phyloP scores from a whole-genome alignment of 2,113 vertebrate species.

The Gobiocypris rarus region DNA sequence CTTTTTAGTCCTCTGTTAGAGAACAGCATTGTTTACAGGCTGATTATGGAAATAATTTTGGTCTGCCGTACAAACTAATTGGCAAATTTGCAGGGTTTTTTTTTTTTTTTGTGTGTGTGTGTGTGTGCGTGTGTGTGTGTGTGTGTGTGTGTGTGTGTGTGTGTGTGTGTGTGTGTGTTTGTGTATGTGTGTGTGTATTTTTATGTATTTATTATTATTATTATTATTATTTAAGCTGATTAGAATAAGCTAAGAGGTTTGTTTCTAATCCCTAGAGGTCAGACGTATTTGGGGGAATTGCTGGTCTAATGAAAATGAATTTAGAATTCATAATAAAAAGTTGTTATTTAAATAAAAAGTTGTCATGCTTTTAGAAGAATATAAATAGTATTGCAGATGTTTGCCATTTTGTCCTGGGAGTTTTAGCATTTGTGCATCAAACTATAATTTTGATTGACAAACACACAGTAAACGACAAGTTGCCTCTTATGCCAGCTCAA shows the following conservation, averaged over 20 bases:
- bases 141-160: too few species aligned
- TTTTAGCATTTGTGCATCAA: background rate
- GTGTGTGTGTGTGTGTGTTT: too few species aligned
- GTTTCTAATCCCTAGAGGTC: slow-evolving; percentile 14
- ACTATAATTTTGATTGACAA: background rate
- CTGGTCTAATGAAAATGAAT: background rate
- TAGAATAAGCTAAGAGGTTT: slow-evolving; percentile 6
- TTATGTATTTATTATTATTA: too few species aligned
- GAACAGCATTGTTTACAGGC: slow-evolving; percentile 22
- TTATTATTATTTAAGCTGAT: background rate
- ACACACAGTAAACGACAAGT: background rate
- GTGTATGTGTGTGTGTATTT: too few species aligned
- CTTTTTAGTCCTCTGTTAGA: background rate
- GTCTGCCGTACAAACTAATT: slow-evolving; percentile 15
- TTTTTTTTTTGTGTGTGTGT: too few species aligned
- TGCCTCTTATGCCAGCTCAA: background rate
- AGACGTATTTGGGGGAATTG: background rate
- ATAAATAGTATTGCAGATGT: background rate
- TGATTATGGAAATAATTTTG: slow-evolving; percentile 34
- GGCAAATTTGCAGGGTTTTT: slow-evolving; percentile 5
- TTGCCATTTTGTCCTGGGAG: background rate
- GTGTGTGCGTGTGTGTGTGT: too few species aligned
- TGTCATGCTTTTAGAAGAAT: background rate
- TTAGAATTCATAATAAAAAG: slow-evolving; percentile 1
- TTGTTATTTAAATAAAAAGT: slow-evolving; percentile 26